Conservation (phyloP, 2,888 invertebrate genomes). For the Polyommatus iphigenia region DNA sequence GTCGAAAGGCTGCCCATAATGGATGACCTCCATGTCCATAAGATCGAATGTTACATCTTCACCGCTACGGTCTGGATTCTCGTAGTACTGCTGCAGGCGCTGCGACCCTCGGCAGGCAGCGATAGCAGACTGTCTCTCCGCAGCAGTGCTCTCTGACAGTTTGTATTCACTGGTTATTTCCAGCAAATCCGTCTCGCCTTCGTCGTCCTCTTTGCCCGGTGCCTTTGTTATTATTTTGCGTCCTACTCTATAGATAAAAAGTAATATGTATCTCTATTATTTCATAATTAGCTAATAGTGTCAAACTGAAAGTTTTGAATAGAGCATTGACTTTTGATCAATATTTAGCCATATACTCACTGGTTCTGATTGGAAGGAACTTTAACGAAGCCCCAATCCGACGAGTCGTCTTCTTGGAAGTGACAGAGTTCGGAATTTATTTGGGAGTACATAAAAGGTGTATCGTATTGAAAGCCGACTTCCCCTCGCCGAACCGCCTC, state of each 20-base stretch:
- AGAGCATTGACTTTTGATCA: too few species aligned
- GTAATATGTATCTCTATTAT: neutral
- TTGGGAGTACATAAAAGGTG: constrained; percentile 87
- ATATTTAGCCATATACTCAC: constrained; percentile 63
- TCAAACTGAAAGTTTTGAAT: neutral
- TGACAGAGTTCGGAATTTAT: constrained; percentile 88
- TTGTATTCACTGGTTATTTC: constrained; percentile 85
- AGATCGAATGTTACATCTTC: constrained; percentile 84
- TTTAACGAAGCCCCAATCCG: constrained; percentile 84
- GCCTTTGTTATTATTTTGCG: constrained; percentile 84
- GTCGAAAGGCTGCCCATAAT: constrained; percentile 83
- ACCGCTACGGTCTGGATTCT: constrained; percentile 78
- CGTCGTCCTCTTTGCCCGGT: constrained; percentile 81
- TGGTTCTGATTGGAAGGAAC: constrained; percentile 83
- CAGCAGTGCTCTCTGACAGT: constrained; percentile 81
- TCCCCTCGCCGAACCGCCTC: constrained; percentile 86
- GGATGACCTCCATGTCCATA: constrained; percentile 83
- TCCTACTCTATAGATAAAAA: constrained; percentile 78
- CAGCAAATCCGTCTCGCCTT: constrained; percentile 82
- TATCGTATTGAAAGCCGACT: constrained; percentile 86
- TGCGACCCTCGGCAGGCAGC: constrained; percentile 84
- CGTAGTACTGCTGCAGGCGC: constrained; percentile 81
- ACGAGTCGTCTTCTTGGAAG: constrained; percentile 85
- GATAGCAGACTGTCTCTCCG: constrained; percentile 83
- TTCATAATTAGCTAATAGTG: neutral